phyloP scores from a whole-genome alignment of 2,888 invertebrate genomes.

The Dorcus parallelipipedus region DNA sequence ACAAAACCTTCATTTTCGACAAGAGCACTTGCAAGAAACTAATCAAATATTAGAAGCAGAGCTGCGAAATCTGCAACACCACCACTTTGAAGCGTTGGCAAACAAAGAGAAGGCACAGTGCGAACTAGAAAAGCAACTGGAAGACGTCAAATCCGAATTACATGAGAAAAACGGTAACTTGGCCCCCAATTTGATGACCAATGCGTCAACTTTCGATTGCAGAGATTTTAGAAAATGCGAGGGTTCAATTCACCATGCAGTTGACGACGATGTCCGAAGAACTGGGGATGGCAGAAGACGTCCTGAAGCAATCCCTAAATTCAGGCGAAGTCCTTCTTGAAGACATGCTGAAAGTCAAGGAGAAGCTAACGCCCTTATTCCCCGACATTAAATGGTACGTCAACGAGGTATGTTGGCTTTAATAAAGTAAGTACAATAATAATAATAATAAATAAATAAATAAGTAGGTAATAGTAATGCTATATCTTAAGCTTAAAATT shows the following conservation, averaged over 20 bases:
- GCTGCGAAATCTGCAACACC: background rate
- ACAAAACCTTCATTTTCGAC: no score
- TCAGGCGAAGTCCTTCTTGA: conserved; percentile 35
- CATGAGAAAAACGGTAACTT: no score
- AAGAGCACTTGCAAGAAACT: background rate
- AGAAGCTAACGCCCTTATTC: conserved; percentile 27
- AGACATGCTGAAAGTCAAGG: conserved; percentile 34
- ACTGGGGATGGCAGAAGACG: background rate
- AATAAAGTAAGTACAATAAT: conserved; percentile 1
- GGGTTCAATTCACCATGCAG: no score
- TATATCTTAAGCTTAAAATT: conserved; percentile 12
- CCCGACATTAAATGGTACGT: conserved; percentile 30
- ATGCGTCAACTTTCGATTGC: no score
- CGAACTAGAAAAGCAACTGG: conserved; percentile 5
- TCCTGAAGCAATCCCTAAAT: conserved; percentile 34
- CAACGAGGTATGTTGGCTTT: conserved; percentile 18
- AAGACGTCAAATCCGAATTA: no score
- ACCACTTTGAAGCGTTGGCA: background rate
- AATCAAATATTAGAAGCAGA: background rate
- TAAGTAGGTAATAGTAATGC: background rate
- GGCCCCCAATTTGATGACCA: no score
- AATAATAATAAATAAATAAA: conserved; percentile 2
- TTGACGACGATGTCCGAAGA: no score
- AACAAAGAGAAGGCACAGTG: background rate
- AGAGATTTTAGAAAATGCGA: no score